These are phyloP conservation scores for Oscheius sp. DNA, from an alignment of 2,888 invertebrate species.

Conservation along the genomic window DNA sequence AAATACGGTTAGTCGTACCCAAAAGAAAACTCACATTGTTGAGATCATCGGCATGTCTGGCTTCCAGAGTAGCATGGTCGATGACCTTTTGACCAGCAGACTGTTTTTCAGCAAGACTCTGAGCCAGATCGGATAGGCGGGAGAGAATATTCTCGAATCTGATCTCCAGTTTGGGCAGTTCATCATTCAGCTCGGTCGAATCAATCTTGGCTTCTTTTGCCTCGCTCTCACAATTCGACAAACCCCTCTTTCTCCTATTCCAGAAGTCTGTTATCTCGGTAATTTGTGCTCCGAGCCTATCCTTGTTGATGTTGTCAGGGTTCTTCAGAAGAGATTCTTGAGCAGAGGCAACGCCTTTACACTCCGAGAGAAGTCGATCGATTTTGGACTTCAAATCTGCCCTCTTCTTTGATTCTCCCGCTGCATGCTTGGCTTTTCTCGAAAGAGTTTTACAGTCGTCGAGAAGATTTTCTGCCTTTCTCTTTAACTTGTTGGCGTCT, in stretches of 20 bases:
- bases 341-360: slow-evolving; percentile 39
- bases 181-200: neutral
- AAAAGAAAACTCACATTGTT: slow-evolving; percentile 7
- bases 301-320: slow-evolving; percentile 46
- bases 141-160: slow-evolving; percentile 38
- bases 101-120: slow-evolving; percentile 41
- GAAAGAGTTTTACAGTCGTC: slow-evolving; percentile 57
- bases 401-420: slow-evolving; percentile 49
- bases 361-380: slow-evolving; percentile 45
- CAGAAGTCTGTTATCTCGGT: slow-evolving; percentile 25
- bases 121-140: slow-evolving; percentile 76
- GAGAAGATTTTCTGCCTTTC: slow-evolving; percentile 58
- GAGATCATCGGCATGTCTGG: slow-evolving; percentile 7
- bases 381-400: slow-evolving; percentile 43
- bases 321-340: slow-evolving; percentile 52
- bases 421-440: slow-evolving; percentile 56
- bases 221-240: slow-evolving; percentile 16
- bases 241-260: slow-evolving; percentile 30
- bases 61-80: slow-evolving; percentile 77
- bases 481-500: slow-evolving; percentile 61
- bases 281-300: slow-evolving; percentile 43
- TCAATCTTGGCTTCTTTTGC: slow-evolving; percentile 16
- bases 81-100: slow-evolving; percentile 39
- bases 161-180: slow-evolving; percentile 8
- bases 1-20: neutral